Evolutionary conservation across 92 coral and sea anemone species (phyloP).

Genomic region (Porites evermanni): DNA sequence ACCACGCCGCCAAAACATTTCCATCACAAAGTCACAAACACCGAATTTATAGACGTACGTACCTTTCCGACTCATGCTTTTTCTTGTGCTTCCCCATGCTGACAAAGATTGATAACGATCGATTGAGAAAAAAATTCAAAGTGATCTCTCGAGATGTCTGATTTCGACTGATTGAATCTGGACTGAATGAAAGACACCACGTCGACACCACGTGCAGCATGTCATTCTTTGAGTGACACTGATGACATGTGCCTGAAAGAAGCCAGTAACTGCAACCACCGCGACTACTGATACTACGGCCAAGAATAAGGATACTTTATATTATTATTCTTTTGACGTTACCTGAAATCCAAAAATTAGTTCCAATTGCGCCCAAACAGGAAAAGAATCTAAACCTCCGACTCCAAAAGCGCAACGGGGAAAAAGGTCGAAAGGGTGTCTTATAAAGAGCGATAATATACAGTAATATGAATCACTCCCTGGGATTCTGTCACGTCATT

Average conservation of each 20-base stretch:
- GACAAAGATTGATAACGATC: slow-evolving; percentile 25
- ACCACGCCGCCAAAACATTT: slow-evolving; percentile 42
- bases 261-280: no score
- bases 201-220: slow-evolving; percentile 4
- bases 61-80: slow-evolving; percentile 24
- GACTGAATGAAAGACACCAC: slow-evolving; percentile 16
- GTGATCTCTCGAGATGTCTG: slow-evolving; percentile 20
- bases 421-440: slow-evolving; percentile 29
- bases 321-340: no score
- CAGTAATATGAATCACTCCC: slow-evolving; percentile 20
- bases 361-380: not conserved
- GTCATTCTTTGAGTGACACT: slow-evolving; percentile 13
- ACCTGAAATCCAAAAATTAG: not conserved
- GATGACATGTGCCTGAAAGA: not conserved
- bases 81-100: slow-evolving; percentile 32
- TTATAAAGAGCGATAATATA: slow-evolving; percentile 16
- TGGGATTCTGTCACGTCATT: not conserved
- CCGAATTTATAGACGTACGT: slow-evolving; percentile 14
- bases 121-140: slow-evolving; percentile 24
- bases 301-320: no score
- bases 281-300: no score
- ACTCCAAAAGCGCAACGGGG: slow-evolving; percentile 28
- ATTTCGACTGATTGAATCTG: slow-evolving; percentile 16
- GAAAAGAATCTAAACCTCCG: not conserved
- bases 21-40: slow-evolving; percentile 21